Conservation (phyloP, 2,113 vertebrate genomes). For the Delphinus delphis region DNA sequence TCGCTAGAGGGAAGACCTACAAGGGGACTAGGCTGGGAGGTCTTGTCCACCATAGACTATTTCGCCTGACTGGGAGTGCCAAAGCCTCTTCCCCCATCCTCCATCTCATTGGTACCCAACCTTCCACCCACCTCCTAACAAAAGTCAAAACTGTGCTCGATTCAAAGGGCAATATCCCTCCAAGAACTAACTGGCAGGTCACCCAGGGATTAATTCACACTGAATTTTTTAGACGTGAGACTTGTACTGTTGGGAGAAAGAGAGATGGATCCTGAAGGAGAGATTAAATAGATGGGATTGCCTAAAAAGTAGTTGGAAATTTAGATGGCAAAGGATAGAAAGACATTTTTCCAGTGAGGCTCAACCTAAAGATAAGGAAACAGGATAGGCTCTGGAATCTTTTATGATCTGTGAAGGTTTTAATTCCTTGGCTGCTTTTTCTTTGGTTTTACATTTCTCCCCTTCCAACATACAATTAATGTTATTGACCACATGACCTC, state of each 20-base stretch:
- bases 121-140: not conserved
- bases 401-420: not conserved
- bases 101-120: not conserved
- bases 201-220: not conserved
- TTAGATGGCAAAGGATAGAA: not conserved
- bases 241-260: not conserved
- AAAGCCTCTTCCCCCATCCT: not conserved
- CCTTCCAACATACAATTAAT: not conserved
- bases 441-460: not conserved
- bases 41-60: too few species aligned
- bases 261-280: not conserved
- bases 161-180: not conserved
- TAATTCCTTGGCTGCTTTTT: not conserved
- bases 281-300: not conserved
- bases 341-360: not conserved
- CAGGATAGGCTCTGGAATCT: not conserved
- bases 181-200: not conserved
- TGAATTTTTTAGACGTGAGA: not conserved
- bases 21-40: not conserved
- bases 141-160: not conserved
- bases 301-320: not conserved
- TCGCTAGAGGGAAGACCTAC: not conserved
- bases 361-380: not conserved
- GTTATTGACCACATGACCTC: not conserved
- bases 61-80: accelerated